phyloP scores from a whole-genome alignment of 2,113 vertebrate species.

The Antennarius striatus region DNA sequence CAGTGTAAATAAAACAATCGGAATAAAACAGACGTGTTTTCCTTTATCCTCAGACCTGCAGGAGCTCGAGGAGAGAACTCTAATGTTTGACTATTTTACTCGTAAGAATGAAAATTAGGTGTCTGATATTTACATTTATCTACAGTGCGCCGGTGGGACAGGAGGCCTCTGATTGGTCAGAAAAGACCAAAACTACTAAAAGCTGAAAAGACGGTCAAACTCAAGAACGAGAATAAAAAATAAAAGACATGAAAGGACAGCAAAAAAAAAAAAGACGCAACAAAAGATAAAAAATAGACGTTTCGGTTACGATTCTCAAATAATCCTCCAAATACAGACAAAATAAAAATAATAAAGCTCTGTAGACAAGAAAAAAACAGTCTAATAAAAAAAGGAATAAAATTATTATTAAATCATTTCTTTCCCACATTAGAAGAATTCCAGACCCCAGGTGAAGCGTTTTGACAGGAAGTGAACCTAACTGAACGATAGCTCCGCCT shows the following conservation, averaged over 20 bases:
- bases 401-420: constrained; percentile 60
- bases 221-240: background rate
- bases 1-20: no score
- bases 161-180: no score
- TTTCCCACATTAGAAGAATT: constrained; percentile 53
- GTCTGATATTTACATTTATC: no score
- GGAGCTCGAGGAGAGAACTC: no score
- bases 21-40: no score
- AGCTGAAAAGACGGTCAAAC: no score
- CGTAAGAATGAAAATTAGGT: no score
- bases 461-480: constrained; percentile 48
- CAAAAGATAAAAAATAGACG: constrained; percentile 13
- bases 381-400: constrained; percentile 56
- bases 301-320: constrained; percentile 27
- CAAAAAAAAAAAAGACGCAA: constrained; percentile 16
- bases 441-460: constrained; percentile 47
- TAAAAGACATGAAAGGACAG: background rate
- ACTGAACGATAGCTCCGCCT: constrained; percentile 63
- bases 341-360: constrained; percentile 52
- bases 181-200: no score
- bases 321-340: constrained; percentile 21
- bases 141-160: no score
- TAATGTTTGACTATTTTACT: no score
- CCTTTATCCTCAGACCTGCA: no score
- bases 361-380: constrained; percentile 51